A percentile compares a stretch with the other conserved stretches of the same genome.
These are phyloP conservation scores for Athalia rosae DNA, from an alignment of 2,888 invertebrate species.

Conservation along the genomic window DNA sequence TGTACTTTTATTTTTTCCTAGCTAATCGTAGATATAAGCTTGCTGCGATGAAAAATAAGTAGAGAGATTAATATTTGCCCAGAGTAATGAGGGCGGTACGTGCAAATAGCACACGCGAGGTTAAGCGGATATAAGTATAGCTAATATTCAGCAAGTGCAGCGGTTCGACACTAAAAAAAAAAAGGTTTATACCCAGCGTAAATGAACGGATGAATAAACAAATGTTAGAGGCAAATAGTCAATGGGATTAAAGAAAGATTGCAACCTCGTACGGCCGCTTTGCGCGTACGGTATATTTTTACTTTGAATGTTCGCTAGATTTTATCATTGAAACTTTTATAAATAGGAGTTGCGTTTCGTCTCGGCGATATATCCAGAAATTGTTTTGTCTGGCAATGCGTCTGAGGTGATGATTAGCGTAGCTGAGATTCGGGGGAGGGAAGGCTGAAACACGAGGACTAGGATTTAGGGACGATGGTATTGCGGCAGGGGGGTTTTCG, in stretches of 20 bases:
- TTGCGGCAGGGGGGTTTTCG: conserved; percentile 50
- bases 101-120: conserved; percentile 40
- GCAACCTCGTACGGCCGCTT: not conserved
- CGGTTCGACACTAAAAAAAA: conserved; percentile 7
- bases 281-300: not conserved
- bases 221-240: conserved; percentile 1
- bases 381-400: conserved; percentile 63
- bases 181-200: not conserved
- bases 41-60: not conserved
- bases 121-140: not conserved
- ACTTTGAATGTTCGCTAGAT: not conserved
- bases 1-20: not conserved
- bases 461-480: conserved; percentile 57
- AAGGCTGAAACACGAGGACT: conserved; percentile 70
- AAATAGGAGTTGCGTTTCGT: conserved; percentile 9
- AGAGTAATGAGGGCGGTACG: conserved; percentile 29
- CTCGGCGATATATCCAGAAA: conserved; percentile 9
- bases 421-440: conserved; percentile 72
- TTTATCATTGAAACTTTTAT: not conserved
- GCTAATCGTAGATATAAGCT: conserved; percentile 9
- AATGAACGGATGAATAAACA: not conserved
- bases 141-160: not conserved
- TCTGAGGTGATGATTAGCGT: conserved; percentile 62
- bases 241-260: conserved; percentile 9
- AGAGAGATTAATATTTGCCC: conserved; percentile 27